Conservation (phyloP, 2,797 vertebrate species). For the Acridotheres tristis region DNA sequence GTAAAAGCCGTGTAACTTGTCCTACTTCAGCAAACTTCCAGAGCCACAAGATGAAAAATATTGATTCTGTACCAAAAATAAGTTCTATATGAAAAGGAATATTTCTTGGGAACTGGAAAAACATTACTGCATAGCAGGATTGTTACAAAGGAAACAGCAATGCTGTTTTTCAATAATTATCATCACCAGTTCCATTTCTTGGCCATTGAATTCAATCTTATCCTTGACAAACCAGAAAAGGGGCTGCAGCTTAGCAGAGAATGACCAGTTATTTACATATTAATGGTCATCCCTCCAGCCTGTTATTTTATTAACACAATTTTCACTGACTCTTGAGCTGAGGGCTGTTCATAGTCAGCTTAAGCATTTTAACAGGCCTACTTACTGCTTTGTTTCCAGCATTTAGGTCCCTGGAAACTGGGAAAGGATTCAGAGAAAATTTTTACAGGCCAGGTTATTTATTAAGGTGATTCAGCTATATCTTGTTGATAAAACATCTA, state of each 20-base stretch:
- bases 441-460: not conserved
- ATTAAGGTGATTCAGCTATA: not conserved
- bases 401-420: not conserved
- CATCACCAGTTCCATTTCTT: not conserved
- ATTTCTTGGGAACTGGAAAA: not conserved
- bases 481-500: not conserved
- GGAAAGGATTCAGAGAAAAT: not conserved
- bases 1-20: not conserved
- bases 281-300: not conserved
- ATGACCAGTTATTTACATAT: not conserved
- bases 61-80: not conserved
- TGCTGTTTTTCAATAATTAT: not conserved
- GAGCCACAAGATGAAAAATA: not conserved
- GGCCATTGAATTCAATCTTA: not conserved
- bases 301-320: not conserved
- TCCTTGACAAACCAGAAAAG: not conserved
- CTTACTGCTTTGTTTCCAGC: not conserved
- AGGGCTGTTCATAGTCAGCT: not conserved
- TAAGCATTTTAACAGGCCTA: not conserved
- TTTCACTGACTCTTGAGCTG: not conserved
- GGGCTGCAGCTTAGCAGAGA: not conserved
- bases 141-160: not conserved
- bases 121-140: rapidly evolving
- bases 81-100: not conserved
- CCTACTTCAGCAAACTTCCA: not conserved